These are phyloP conservation scores for Tortricodes alternella DNA, from an alignment of 2,888 invertebrate genomes.

Conservation along the genomic window DNA sequence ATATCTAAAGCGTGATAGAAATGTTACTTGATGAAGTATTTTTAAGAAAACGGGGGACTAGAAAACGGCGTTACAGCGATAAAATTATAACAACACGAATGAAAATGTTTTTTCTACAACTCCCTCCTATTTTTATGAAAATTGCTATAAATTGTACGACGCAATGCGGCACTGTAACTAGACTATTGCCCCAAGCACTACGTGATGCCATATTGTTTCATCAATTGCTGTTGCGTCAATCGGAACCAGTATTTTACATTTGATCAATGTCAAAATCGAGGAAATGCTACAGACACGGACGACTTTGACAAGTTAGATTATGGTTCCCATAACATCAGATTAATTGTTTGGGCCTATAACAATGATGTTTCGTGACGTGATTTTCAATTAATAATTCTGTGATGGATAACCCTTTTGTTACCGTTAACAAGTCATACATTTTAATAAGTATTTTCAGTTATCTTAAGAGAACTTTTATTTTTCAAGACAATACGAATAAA, in stretches of 20 bases:
- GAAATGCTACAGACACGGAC: neutral
- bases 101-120: too few relatives aligned
- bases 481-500: too few relatives aligned
- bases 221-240: neutral
- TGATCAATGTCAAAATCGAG: neutral
- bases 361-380: slow-evolving; percentile 8
- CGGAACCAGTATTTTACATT: neutral
- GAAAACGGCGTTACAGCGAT: too few relatives aligned
- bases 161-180: neutral
- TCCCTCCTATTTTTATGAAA: too few relatives aligned
- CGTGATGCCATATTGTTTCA: neutral
- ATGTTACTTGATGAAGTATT: too few relatives aligned
- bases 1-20: too few relatives aligned
- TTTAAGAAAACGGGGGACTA: too few relatives aligned
- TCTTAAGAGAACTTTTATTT: too few relatives aligned
- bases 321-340: slow-evolving; percentile 9
- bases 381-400: slow-evolving; percentile 12
- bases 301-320: neutral
- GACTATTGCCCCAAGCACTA: neutral
- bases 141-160: too few relatives aligned
- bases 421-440: too few relatives aligned
- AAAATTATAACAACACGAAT: too few relatives aligned
- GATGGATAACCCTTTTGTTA: slow-evolving; percentile 10
- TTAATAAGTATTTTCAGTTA: too few relatives aligned
- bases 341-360: slow-evolving; percentile 6